Percentiles rank a stretch among this genome's conserved stretches.
phyloP scores from a whole-genome alignment of 30 jellyfish, hydroid and myxozoan genomes.

The Aurelia aurita region DNA sequence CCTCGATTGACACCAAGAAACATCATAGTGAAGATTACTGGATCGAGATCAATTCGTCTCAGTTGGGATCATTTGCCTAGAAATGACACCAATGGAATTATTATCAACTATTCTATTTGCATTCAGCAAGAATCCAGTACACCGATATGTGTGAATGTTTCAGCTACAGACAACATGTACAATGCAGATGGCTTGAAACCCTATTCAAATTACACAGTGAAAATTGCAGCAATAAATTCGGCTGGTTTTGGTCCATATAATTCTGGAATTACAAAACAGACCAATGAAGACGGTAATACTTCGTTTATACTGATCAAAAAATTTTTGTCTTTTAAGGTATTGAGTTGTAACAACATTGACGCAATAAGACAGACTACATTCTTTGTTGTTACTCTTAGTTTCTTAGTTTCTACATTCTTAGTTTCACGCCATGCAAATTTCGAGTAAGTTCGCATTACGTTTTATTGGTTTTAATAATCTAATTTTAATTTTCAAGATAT shows the following conservation, averaged over 20 bases:
- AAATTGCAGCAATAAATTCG: conserved; percentile 54
- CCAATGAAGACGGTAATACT: conserved; percentile 57
- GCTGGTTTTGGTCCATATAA: conserved; percentile 74
- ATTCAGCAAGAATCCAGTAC: background rate
- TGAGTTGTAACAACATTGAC: too few relatives aligned
- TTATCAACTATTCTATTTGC: conserved; percentile 15
- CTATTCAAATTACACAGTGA: conserved; percentile 50
- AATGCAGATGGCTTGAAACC: conserved; percentile 35
- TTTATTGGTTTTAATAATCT: too few relatives aligned
- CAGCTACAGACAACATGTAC: background rate
- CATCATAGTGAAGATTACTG: conserved; percentile 3
- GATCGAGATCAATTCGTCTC: conserved; percentile 28
- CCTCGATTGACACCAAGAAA: conserved; percentile 44
- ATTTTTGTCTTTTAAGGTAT: too few relatives aligned
- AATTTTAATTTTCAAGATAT: too few relatives aligned
- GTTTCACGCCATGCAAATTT: too few relatives aligned
- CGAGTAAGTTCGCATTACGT: too few relatives aligned
- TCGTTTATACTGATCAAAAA: background rate
- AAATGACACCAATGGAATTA: conserved; percentile 54
- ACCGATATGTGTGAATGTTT: background rate
- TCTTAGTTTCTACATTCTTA: too few relatives aligned
- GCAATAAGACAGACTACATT: too few relatives aligned
- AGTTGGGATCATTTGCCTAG: conserved; percentile 27
- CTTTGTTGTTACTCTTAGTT: too few relatives aligned
- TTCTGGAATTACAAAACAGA: background rate